Evolutionary conservation across 2,113 vertebrate genomes (phyloP).

Genomic region (Myxocyprinus asiaticus): DNA sequence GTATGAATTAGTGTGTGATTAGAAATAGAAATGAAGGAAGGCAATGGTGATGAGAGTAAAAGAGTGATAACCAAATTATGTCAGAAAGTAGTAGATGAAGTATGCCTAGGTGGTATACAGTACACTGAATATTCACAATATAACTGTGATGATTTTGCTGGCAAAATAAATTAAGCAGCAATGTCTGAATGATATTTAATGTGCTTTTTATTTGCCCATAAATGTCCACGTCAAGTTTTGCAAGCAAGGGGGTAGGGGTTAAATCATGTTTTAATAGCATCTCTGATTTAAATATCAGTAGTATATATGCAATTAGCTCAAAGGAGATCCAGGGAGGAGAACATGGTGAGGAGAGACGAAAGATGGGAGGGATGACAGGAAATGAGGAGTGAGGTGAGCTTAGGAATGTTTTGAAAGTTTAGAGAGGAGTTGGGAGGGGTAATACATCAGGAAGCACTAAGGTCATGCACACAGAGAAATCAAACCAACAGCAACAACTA

Average conservation of each 20-base stretch:
- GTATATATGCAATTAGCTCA: neutral
- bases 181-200: too few species aligned
- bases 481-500: neutral
- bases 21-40: neutral
- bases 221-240: too few species aligned
- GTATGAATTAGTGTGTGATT: neutral
- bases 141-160: too few species aligned
- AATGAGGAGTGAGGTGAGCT: slow-evolving; percentile 12
- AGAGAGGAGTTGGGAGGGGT: neutral
- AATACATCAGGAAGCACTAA: slow-evolving; percentile 21
- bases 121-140: too few species aligned
- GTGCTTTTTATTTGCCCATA: too few species aligned
- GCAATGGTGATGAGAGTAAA: slow-evolving; percentile 6
- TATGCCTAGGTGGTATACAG: too few species aligned
- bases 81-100: too few species aligned
- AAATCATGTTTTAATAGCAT: too few species aligned
- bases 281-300: too few species aligned
- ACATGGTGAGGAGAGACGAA: neutral
- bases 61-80: too few species aligned
- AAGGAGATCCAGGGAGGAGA: neutral
- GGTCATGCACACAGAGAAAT: slow-evolving; percentile 39
- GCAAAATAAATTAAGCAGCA: too few species aligned
- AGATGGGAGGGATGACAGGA: neutral
- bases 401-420: neutral
- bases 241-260: too few species aligned